A percentile compares a stretch with the other conserved stretches of the same genome.
These are phyloP conservation scores for Ochlodes sylvanus DNA, from an alignment of 2,888 invertebrate genomes.

Conservation along the genomic window DNA sequence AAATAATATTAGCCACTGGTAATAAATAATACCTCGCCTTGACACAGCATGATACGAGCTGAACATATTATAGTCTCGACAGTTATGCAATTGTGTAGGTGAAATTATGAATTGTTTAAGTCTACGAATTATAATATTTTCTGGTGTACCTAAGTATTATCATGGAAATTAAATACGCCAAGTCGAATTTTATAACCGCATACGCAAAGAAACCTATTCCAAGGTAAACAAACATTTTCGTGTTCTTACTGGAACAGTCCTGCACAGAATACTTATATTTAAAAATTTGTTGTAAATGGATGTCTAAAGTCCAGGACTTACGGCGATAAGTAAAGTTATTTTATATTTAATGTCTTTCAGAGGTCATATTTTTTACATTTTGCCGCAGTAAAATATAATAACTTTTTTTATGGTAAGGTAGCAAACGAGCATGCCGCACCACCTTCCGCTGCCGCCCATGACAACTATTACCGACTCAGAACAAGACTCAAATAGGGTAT, in stretches of 20 bases:
- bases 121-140: neutral
- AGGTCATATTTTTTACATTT: too few species aligned
- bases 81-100: neutral
- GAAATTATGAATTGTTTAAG: neutral
- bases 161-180: neutral
- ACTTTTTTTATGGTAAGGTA: too few species aligned
- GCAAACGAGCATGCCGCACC: too few species aligned
- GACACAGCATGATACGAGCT: neutral
- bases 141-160: neutral
- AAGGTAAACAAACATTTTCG: neutral
- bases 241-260: neutral
- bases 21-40: constrained; percentile 10
- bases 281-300: too few species aligned
- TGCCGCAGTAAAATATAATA: too few species aligned
- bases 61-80: too few species aligned
- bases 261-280: neutral
- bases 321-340: too few species aligned
- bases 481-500: too few species aligned
- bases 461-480: too few species aligned
- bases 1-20: constrained; percentile 16
- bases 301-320: too few species aligned
- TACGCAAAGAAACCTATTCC: neutral
- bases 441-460: too few species aligned
- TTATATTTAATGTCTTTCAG: too few species aligned
- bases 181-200: neutral